These are phyloP conservation scores for Loxodonta africana DNA, from an alignment of 2,113 vertebrate species.

Conservation along the genomic window DNA sequence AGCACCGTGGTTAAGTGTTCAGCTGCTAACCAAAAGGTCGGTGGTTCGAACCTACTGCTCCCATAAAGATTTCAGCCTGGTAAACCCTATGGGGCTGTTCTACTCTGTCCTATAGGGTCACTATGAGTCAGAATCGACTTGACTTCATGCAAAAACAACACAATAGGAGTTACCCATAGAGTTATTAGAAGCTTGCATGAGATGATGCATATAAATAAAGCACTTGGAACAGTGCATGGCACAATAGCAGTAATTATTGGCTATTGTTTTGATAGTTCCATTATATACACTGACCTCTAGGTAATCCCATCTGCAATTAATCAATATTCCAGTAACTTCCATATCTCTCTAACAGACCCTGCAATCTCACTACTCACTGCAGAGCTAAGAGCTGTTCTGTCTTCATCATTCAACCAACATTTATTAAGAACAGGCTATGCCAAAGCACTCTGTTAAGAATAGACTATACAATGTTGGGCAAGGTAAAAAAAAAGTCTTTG, in stretches of 20 bases:
- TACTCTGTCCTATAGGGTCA: neutral
- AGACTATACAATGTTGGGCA: neutral
- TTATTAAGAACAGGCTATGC: neutral
- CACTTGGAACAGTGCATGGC: neutral
- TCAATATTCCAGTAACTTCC: neutral
- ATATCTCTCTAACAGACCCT: constrained; percentile 11
- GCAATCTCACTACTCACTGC: neutral
- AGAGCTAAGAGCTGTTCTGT: neutral
- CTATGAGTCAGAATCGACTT: neutral
- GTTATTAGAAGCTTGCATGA: neutral
- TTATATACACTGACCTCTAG: neutral
- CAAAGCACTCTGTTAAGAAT: neutral
- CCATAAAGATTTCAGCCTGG: neutral
- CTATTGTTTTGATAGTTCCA: neutral
- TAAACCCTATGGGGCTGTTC: neutral
- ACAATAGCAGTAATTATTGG: neutral
- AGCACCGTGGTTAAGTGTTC: neutral
- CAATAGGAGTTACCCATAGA: neutral
- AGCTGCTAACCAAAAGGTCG: neutral
- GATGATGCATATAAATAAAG: neutral
- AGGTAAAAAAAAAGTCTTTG: neutral
- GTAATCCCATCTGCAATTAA: neutral
- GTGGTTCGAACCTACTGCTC: neutral
- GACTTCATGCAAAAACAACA: neutral
- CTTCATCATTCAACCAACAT: neutral